A percentile compares a stretch with the other conserved stretches of the same genome.
Conservation (phyloP, 2,113 vertebrate genomes). For the Trichechus manatus region DNA sequence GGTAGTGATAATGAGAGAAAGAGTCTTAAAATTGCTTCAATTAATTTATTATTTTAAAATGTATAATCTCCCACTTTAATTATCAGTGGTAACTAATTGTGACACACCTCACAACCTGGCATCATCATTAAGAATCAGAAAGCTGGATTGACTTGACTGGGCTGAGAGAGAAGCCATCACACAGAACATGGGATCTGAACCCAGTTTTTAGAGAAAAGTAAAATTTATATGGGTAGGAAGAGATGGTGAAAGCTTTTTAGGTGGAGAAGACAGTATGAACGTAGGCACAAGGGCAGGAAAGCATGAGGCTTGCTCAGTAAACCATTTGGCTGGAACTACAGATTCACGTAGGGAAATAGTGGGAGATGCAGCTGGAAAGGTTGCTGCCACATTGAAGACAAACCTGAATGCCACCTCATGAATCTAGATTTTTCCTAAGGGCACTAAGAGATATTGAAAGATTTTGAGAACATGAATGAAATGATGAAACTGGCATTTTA, state of each 20-base stretch:
- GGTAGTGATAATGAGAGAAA: background rate
- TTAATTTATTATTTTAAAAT: background rate
- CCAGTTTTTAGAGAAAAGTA: background rate
- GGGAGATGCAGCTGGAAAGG: background rate
- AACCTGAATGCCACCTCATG: background rate
- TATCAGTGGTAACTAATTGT: background rate
- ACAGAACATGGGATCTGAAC: background rate
- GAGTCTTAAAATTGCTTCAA: conserved; percentile 11
- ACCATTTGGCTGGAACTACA: background rate
- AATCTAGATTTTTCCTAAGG: conserved; percentile 7
- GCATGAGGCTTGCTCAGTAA: background rate
- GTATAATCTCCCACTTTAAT: conserved; percentile 5
- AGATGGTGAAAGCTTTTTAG: background rate
- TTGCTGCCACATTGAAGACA: background rate
- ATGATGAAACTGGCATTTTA: background rate
- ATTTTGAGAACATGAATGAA: background rate
- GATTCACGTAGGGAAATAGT: background rate
- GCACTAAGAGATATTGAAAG: background rate
- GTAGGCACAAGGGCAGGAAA: background rate
- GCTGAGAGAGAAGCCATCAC: background rate
- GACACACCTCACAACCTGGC: background rate
- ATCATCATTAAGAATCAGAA: background rate
- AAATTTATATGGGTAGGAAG: background rate
- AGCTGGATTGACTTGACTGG: background rate
- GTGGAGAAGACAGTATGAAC: background rate